Percentiles rank a stretch among this genome's conserved stretches.
Conservation (phyloP, 2,888 invertebrate genomes). For the Parnassius apollo region DNA sequence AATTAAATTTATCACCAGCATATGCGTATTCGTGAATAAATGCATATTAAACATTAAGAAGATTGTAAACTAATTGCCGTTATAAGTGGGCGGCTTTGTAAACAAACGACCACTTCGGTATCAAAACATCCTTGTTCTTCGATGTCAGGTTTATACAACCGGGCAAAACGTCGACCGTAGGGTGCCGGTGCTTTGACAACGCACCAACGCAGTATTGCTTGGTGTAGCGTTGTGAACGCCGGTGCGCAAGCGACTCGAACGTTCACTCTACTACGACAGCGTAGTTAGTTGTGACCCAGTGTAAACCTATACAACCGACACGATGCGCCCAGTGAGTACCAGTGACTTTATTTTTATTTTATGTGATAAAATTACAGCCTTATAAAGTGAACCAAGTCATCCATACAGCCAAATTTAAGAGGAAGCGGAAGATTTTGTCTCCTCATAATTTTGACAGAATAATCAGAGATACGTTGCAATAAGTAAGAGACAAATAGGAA, state of each 20-base stretch:
- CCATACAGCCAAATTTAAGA: too few relatives aligned
- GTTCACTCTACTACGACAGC: slow-evolving; percentile 31
- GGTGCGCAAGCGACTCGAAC: slow-evolving; percentile 28
- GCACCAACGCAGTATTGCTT: slow-evolving; percentile 29
- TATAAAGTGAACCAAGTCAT: too few relatives aligned
- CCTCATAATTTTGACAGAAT: too few relatives aligned
- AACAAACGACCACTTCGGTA: slow-evolving; percentile 39
- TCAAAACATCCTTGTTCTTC: slow-evolving; percentile 37
- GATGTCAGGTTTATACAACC: slow-evolving; percentile 25
- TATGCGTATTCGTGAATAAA: not conserved
- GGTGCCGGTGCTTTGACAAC: slow-evolving; percentile 30
- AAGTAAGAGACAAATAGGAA: too few relatives aligned
- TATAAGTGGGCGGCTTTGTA: slow-evolving; percentile 36
- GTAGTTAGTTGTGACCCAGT: slow-evolving; percentile 29
- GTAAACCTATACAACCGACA: slow-evolving; percentile 44
- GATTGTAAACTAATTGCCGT: slow-evolving; percentile 28
- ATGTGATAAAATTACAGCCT: not conserved
- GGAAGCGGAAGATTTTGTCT: too few relatives aligned
- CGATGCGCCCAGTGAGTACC: slow-evolving; percentile 70
- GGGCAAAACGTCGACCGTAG: slow-evolving; percentile 31
- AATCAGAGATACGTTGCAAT: too few relatives aligned
- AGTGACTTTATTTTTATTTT: slow-evolving; percentile 40
- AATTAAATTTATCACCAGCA: slow-evolving; percentile 1
- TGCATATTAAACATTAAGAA: slow-evolving; percentile 17
- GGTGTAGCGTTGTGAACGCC: slow-evolving; percentile 38